phyloP scores from a whole-genome alignment of 1,140 invertebrate species.

The Glossosoma conforme region DNA sequence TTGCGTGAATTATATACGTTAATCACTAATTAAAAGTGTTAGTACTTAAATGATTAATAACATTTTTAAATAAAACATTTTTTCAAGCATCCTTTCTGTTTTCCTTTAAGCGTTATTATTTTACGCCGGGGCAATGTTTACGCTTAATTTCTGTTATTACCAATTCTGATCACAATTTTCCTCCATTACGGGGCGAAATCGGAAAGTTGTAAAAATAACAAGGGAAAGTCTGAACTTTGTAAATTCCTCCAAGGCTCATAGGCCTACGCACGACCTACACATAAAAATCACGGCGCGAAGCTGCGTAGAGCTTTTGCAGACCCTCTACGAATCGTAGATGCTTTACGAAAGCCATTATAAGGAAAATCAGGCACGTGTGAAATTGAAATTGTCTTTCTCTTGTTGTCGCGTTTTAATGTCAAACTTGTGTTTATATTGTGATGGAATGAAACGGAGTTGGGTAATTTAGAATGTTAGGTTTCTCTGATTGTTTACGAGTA shows the following conservation, averaged over 20 bases:
- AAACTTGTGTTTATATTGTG: constrained; percentile 25
- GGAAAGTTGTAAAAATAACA: constrained; percentile 32
- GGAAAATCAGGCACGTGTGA: constrained; percentile 32
- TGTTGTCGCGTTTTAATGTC: constrained; percentile 30
- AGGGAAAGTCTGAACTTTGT: constrained; percentile 29
- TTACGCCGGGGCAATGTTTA: constrained; percentile 14
- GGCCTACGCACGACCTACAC: constrained; percentile 31
- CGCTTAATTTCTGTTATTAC: constrained; percentile 32
- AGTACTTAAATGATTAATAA: too few relatives aligned
- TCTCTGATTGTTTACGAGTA: too few relatives aligned
- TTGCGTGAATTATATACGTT: too few relatives aligned
- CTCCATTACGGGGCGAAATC: constrained; percentile 27
- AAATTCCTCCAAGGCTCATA: constrained; percentile 23
- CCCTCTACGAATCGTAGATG: constrained; percentile 17
- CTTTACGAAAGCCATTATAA: constrained; percentile 30
- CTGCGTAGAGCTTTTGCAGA: constrained; percentile 10
- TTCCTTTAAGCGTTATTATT: too few relatives aligned
- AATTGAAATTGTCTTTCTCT: constrained; percentile 32
- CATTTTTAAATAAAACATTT: too few relatives aligned
- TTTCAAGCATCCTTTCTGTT: too few relatives aligned
- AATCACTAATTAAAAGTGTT: too few relatives aligned
- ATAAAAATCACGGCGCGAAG: constrained; percentile 24
- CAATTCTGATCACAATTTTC: constrained; percentile 32
- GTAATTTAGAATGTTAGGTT: constrained; percentile 17
- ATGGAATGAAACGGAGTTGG: constrained; percentile 14